phyloP scores from a whole-genome alignment of 1,140 invertebrate species.

The Delia radicum region DNA sequence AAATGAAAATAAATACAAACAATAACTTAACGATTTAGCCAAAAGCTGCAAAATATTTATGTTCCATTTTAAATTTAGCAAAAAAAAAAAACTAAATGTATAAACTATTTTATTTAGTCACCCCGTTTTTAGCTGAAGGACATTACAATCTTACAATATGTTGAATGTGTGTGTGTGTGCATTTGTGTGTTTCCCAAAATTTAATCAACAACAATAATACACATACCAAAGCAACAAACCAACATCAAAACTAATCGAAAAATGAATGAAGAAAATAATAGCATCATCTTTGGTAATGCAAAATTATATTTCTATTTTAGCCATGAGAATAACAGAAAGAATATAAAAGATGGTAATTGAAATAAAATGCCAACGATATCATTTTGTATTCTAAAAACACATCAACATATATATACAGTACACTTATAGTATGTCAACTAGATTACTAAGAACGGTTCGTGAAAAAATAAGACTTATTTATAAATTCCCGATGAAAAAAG shows the following conservation, averaged over 20 bases:
- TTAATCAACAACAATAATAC: neutral
- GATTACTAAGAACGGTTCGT: no score
- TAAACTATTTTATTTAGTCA: neutral
- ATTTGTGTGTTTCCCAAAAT: no score
- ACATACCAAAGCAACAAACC: neutral
- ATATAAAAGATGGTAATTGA: neutral
- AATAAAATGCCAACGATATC: neutral
- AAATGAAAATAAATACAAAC: neutral
- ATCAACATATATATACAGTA: no score
- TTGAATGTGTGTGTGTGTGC: no score
- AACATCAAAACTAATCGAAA: neutral
- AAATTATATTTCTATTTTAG: neutral
- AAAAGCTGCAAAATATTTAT: no score
- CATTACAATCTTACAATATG: no score
- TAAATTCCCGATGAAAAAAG: no score
- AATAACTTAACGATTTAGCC: neutral
- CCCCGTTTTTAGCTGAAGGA: neutral
- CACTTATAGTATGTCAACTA: no score
- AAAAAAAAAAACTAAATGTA: no score
- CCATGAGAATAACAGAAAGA: neutral
- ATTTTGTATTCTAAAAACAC: neutral
- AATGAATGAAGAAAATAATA: neutral
- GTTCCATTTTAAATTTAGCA: no score
- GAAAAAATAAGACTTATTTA: no score
- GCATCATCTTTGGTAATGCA: neutral